Percentiles rank a stretch among this genome's conserved stretches.
These are phyloP conservation scores for Caenorhabditis zanzibari DNA, from an alignment of 2,888 invertebrate genomes.

Conservation along the genomic window DNA sequence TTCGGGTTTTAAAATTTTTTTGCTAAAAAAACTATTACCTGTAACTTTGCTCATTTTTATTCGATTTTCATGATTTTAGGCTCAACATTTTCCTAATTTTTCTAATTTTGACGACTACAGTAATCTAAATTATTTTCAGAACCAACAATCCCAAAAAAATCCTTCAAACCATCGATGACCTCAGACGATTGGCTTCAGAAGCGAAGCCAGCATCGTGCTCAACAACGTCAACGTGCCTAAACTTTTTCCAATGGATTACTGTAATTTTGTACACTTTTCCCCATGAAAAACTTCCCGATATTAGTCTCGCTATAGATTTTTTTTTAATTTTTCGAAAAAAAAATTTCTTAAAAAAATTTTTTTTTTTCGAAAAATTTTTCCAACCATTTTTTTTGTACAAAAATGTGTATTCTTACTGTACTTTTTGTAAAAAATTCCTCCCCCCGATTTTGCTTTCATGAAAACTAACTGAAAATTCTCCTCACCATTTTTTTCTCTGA, in stretches of 20 bases:
- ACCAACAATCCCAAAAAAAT: conserved; percentile 33
- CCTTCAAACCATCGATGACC: conserved; percentile 20
- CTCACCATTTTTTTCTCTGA: neutral
- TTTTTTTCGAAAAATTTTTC: neutral
- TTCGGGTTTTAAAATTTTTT: neutral
- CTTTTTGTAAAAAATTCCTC: conserved; percentile 14
- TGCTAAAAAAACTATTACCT: neutral
- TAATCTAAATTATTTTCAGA: conserved; percentile 27
- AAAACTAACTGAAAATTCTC: neutral
- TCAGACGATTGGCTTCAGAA: conserved; percentile 29
- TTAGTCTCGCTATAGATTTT: conserved; percentile 2
- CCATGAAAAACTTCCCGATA: neutral
- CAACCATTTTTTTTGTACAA: conserved; percentile 20
- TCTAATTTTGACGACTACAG: neutral
- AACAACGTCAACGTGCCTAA: conserved; percentile 43
- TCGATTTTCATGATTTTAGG: neutral
- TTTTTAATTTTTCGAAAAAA: neutral
- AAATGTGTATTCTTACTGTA: conserved; percentile 20
- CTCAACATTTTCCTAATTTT: neutral
- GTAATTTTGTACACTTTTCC: conserved; percentile 5
- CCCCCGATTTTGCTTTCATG: conserved; percentile 34
- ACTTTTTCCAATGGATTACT: neutral
- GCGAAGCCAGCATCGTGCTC: conserved; percentile 29
- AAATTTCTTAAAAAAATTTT: conserved; percentile 17
- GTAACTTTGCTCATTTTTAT: neutral